A percentile compares a stretch with the other conserved stretches of the same genome.
phyloP scores from a whole-genome alignment of 2,888 invertebrate species.

The Scaptomyza caliginosa region DNA sequence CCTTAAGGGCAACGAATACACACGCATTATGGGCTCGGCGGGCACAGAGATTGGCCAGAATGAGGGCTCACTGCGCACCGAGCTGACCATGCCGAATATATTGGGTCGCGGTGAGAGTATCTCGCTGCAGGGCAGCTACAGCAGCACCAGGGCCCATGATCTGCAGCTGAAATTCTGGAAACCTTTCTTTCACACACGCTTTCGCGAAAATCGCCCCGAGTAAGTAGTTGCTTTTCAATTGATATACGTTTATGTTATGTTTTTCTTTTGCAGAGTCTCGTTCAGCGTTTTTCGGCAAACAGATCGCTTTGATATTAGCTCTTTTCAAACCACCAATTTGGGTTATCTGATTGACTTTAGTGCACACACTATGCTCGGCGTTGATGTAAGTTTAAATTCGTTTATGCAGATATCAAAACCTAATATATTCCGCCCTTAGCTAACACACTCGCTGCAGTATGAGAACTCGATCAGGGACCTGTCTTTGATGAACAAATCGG shows the following conservation, averaged over 20 bases:
- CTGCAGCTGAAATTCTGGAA: constrained; percentile 92
- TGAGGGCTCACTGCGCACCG: constrained; percentile 90
- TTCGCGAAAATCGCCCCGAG: constrained; percentile 86
- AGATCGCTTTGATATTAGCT: constrained; percentile 84
- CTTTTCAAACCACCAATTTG: constrained; percentile 90
- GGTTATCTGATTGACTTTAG: constrained; percentile 92
- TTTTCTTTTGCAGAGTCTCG: constrained; percentile 86
- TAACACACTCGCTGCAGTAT: constrained; percentile 94
- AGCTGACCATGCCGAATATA: constrained; percentile 92
- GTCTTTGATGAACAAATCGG: constrained; percentile 88
- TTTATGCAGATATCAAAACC: no score
- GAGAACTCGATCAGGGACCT: constrained; percentile 94
- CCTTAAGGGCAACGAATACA: constrained; percentile 93
- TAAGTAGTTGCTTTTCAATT: no score
- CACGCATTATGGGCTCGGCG: constrained; percentile 92
- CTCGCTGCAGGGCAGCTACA: constrained; percentile 93
- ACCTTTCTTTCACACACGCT: constrained; percentile 90
- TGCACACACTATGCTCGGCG: constrained; percentile 86
- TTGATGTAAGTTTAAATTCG: constrained; percentile 68
- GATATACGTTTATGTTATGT: no score
- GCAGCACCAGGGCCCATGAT: constrained; percentile 92
- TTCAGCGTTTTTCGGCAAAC: constrained; percentile 89
- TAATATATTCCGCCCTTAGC: constrained; percentile 85
- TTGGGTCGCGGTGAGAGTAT: constrained; percentile 94
- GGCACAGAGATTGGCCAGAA: constrained; percentile 96